Evolutionary conservation across 1,140 invertebrate species (phyloP), one percentile per base, ranked within the genome.

Genomic region (Aphelinus atriplicis): DNA sequence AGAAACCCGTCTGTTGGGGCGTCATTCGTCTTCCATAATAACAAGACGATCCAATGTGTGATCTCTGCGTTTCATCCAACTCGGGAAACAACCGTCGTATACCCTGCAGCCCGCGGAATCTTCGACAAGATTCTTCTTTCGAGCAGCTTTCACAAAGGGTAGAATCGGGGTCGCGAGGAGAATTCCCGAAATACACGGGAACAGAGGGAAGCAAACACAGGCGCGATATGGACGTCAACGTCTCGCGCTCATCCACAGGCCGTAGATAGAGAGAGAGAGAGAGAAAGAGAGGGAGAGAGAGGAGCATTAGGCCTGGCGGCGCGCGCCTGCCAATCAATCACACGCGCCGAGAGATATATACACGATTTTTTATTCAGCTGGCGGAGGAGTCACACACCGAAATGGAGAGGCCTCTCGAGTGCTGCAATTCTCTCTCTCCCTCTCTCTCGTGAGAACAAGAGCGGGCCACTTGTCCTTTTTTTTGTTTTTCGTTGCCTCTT

Each of bases 331-430:
- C 72, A 66, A 73, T 74, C 75, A 77, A 55, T 68, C 63, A 60
- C n/a, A 46, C 67, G 56, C 55, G 57, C 45, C 10, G 42, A 51
- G 26, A 47, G 7, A 63, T 42, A 63, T 63, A 48, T 71, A 71
- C 75, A 76, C 68, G 63, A 72, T 76, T 76, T 71, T 71, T 76
- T 71, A 76, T 71, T 66, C 71, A 72, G 62, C 43, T 45, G 69
- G 46, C 6, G 26, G 46, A 60, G 7, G 47, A 7, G 26, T 63
- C 46, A 10, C 10, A 7, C 61, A 46, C 5, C 10, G 48, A 10
- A 65, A 48, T n/a, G 45, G 1, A 26, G 63, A 10, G 45, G 60
- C 6, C 3, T 46, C 26, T 26, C 48, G n/a, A 51, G 60, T 60
- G 48, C 43, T 55, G 6, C 48, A 47, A 26, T 7, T 5, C 58